Percentiles rank a stretch among this genome's conserved stretches.
These are phyloP conservation scores for Clytia hemisphaerica DNA, from an alignment of 30 jellyfish, hydroid and myxozoan species.

Conservation along the genomic window DNA sequence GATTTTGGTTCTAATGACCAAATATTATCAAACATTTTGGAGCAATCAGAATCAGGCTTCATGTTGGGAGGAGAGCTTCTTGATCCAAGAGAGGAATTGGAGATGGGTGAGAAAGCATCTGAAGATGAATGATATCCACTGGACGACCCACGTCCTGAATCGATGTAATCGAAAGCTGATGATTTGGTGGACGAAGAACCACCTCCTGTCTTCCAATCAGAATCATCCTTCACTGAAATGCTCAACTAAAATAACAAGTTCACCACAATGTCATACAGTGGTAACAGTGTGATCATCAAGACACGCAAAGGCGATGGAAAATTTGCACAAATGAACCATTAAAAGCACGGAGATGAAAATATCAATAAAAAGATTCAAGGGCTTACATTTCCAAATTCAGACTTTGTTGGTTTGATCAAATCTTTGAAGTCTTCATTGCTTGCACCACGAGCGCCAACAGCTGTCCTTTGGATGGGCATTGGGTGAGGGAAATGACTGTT, in stretches of 20 bases:
- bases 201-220: conserved; percentile 27
- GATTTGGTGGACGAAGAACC: not conserved
- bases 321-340: not conserved
- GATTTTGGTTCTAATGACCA: too few species aligned
- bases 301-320: not conserved
- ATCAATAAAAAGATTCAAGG: too few species aligned
- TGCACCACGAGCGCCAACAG: conserved; percentile 34
- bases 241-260: conserved; percentile 30
- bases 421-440: not conserved
- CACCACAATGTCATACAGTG: not conserved
- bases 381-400: conserved; percentile 36
- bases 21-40: conserved; percentile 14
- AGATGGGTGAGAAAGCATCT: conserved; percentile 77
- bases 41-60: conserved; percentile 2
- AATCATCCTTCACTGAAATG: conserved; percentile 18
- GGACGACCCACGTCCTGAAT: conserved; percentile 62
- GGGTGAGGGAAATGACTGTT: not conserved
- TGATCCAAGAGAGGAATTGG: conserved; percentile 47
- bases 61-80: conserved; percentile 73
- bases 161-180: not conserved
- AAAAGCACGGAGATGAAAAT: not conserved
- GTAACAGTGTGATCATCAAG: not conserved
- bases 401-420: not conserved
- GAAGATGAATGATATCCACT: conserved; percentile 62
- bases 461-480: conserved; percentile 9